Conservation (phyloP, 2,113 vertebrate genomes). For the Erpornis zantholeuca region DNA sequence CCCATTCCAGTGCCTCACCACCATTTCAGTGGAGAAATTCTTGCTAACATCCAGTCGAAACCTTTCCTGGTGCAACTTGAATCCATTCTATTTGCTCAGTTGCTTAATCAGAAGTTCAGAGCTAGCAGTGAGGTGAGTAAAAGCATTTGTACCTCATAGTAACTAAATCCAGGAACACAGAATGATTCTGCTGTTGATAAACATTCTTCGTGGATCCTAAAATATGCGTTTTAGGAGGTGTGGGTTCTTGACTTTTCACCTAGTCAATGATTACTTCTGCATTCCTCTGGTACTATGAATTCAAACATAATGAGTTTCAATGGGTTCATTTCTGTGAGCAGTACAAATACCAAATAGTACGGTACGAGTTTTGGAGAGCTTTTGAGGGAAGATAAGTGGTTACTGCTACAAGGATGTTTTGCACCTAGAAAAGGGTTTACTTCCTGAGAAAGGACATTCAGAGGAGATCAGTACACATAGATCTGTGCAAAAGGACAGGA, state of each 20-base stretch:
- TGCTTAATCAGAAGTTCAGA: neutral
- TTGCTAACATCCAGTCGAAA: neutral
- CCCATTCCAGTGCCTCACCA: neutral
- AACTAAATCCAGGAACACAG: neutral
- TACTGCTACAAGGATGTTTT: neutral
- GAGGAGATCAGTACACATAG: neutral
- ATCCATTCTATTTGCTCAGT: neutral
- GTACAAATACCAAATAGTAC: neutral
- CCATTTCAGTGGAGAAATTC: neutral
- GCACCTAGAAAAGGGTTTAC: neutral
- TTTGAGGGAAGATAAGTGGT: neutral
- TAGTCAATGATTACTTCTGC: conserved; percentile 39
- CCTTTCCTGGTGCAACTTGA: neutral
- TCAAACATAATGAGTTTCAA: conserved; percentile 15
- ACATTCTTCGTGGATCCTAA: neutral
- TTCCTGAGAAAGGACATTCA: neutral
- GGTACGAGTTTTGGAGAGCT: neutral
- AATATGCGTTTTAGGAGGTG: neutral
- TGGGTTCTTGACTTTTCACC: conserved; percentile 14
- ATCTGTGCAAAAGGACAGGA: neutral
- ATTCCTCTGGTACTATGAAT: conserved; percentile 12
- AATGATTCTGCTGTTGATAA: neutral
- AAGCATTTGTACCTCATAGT: neutral
- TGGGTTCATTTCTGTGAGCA: neutral
- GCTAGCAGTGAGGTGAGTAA: neutral